Conservation (phyloP, 2,888 invertebrate species). For the Drosophila helvetica region DNA sequence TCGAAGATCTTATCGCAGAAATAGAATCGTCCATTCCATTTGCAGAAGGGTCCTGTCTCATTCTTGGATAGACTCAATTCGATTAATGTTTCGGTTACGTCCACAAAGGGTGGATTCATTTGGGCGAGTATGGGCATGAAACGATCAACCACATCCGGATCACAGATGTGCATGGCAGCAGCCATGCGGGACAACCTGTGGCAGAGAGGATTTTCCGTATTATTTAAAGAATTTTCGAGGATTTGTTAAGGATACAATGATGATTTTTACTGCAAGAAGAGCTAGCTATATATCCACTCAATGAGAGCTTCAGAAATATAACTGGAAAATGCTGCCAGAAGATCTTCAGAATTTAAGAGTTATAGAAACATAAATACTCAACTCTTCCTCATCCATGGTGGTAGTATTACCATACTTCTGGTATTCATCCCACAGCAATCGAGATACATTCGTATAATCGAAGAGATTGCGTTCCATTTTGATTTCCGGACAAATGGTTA, state of each 20-base stretch:
- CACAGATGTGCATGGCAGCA: slow-evolving; percentile 82
- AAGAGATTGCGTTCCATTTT: slow-evolving; percentile 80
- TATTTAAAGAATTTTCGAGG: neutral
- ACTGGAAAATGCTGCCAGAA: too few species aligned
- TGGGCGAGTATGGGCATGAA: slow-evolving; percentile 63
- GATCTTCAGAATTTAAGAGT: neutral
- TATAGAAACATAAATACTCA: slow-evolving; percentile 47
- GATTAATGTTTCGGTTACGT: slow-evolving; percentile 70
- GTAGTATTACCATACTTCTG: slow-evolving; percentile 44
- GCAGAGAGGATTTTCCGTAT: too few species aligned
- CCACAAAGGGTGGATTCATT: slow-evolving; percentile 33
- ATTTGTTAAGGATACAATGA: neutral
- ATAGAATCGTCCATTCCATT: slow-evolving; percentile 81
- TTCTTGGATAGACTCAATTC: slow-evolving; percentile 80
- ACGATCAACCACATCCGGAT: slow-evolving; percentile 71
- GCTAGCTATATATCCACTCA: too few species aligned
- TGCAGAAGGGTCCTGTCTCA: slow-evolving; percentile 79
- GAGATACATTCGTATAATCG: slow-evolving; percentile 74
- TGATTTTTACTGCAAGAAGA: too few species aligned
- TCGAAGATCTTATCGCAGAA: slow-evolving; percentile 80
- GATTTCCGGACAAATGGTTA: slow-evolving; percentile 83
- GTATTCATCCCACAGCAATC: slow-evolving; percentile 62
- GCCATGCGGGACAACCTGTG: slow-evolving; percentile 73
- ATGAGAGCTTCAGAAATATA: too few species aligned
- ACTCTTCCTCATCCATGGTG: slow-evolving; percentile 55